Evolutionary conservation across 2,797 vertebrate genomes (phyloP).

Genomic region (Otolemur crassicaudatus): DNA sequence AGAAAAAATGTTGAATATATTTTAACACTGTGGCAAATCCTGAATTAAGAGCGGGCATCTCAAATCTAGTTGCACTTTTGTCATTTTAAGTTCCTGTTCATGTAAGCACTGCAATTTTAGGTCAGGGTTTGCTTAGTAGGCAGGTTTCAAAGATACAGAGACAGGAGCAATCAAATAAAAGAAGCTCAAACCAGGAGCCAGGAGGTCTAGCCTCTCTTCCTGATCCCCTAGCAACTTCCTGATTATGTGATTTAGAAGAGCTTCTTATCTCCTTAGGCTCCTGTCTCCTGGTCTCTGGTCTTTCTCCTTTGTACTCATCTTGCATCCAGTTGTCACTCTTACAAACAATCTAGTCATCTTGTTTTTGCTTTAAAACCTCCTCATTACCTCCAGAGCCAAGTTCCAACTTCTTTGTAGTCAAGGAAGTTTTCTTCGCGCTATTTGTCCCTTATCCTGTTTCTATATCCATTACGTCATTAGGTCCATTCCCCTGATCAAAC

Average conservation of each 20-base stretch:
- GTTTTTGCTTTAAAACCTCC: slow-evolving; percentile 34
- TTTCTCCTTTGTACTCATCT: background rate
- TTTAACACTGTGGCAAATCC: slow-evolving; percentile 28
- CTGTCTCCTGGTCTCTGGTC: background rate
- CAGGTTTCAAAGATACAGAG: slow-evolving; percentile 57
- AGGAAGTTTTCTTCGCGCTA: slow-evolving; percentile 1
- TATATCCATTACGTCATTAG: background rate
- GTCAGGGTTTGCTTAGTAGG: slow-evolving; percentile 40
- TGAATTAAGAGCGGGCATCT: slow-evolving; percentile 7
- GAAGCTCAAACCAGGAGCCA: slow-evolving; percentile 55
- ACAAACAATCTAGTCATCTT: slow-evolving; percentile 56
- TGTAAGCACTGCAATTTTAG: slow-evolving; percentile 24
- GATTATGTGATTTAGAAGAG: slow-evolving; percentile 22
- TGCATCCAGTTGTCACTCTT: slow-evolving; percentile 13
- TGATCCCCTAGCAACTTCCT: slow-evolving; percentile 32
- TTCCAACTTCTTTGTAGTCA: background rate
- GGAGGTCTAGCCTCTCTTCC: slow-evolving; percentile 56
- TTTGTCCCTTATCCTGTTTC: background rate
- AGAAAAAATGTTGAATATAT: slow-evolving; percentile 36
- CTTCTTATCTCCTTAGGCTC: slow-evolving; percentile 55
- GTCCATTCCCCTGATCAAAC: background rate
- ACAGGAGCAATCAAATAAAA: slow-evolving; percentile 43
- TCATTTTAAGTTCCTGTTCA: slow-evolving; percentile 11
- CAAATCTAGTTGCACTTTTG: slow-evolving; percentile 39
- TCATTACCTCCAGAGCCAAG: slow-evolving; percentile 6